phyloP scores from a whole-genome alignment of 2,797 vertebrate genomes.

The Anguilla obscura region DNA sequence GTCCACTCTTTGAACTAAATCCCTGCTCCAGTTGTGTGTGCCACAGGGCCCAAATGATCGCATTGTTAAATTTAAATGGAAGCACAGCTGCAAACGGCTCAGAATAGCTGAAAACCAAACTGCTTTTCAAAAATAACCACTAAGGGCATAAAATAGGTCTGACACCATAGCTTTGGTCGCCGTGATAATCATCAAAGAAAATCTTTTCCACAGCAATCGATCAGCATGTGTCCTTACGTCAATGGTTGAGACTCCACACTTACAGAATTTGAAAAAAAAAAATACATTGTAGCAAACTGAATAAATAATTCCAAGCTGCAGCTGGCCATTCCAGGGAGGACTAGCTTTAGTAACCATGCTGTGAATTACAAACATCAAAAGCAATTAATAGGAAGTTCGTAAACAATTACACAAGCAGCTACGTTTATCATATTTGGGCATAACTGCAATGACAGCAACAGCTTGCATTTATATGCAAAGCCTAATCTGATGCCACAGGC shows the following conservation, averaged over 20 bases:
- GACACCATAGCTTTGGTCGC: not conserved
- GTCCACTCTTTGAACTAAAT: not conserved
- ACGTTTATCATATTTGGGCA: conserved; percentile 9
- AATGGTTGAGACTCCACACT: not conserved
- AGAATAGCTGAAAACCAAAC: not conserved
- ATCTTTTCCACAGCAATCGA: not conserved
- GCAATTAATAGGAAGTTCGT: not conserved
- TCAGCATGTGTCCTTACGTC: not conserved
- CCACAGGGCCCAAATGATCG: not conserved
- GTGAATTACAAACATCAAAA: not conserved
- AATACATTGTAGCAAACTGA: not conserved
- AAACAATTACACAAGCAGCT: not conserved
- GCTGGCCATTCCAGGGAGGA: not conserved
- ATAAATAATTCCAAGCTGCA: not conserved
- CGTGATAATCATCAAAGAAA: not conserved
- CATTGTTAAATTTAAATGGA: not conserved
- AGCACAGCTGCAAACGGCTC: not conserved
- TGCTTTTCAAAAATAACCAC: not conserved
- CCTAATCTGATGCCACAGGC: conserved; percentile 18
- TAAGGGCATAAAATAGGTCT: not conserved
- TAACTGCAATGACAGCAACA: conserved; percentile 9
- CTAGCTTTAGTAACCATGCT: not conserved
- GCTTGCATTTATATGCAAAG: conserved; percentile 18
- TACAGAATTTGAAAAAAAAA: not conserved
- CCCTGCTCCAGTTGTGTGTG: not conserved